Percentiles rank a stretch among this genome's conserved stretches.
phyloP scores from a whole-genome alignment of 2,888 invertebrate genomes.

The Xanthorhoe spadicearia region DNA sequence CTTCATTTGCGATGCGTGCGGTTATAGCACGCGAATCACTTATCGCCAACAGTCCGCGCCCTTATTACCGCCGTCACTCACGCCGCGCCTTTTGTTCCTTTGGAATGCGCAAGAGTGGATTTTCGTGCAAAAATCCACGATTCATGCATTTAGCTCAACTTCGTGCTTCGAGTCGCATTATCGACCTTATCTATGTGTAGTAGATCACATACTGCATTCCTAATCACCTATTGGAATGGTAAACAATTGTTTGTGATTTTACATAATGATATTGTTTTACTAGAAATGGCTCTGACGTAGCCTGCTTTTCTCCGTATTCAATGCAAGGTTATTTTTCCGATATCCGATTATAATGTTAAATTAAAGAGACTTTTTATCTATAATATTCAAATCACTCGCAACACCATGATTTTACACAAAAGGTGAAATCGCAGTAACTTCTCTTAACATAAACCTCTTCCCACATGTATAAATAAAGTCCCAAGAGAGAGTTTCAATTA shows the following conservation, averaged over 20 bases:
- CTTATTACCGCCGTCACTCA: conserved; percentile 30
- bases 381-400: no score
- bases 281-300: not conserved
- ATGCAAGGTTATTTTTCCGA: not conserved
- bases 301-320: not conserved
- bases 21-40: conserved; percentile 14
- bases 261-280: conserved; percentile 9
- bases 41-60: conserved; percentile 27
- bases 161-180: conserved; percentile 27
- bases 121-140: conserved; percentile 73
- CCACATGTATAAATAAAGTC: not conserved
- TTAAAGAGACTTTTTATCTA: no score
- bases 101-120: conserved; percentile 57
- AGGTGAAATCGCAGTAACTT: not conserved
- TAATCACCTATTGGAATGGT: conserved; percentile 21
- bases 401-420: no score
- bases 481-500: conserved; percentile 10
- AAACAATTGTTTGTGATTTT: conserved; percentile 21
- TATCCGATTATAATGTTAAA: not conserved
- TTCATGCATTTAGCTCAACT: conserved; percentile 38
- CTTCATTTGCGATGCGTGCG: conserved; percentile 15
- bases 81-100: conserved; percentile 34
- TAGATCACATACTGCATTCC: conserved; percentile 31
- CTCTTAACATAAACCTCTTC: not conserved
- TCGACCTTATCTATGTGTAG: conserved; percentile 28